Evolutionary conservation across 2,888 invertebrate species (phyloP), one percentile per base, ranked within the genome.

Genomic region (Isoperla grammatica): DNA sequence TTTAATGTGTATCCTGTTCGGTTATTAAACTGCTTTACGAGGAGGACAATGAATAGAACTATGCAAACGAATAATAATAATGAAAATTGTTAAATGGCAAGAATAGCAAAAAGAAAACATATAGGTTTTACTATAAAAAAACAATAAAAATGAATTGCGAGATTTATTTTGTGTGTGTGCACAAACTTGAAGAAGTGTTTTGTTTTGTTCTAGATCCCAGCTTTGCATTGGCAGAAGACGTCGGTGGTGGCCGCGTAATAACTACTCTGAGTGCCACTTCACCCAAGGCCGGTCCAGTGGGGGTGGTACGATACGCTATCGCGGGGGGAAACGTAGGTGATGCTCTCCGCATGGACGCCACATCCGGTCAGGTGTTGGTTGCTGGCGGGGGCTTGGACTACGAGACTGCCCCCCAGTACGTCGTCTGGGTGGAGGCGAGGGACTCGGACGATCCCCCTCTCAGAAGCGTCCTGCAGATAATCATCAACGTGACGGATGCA

Each of bases 311-410:
- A 62, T 96, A 89, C 71, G 85, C 86, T 23, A 89, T 96, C 63
- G 95, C 93, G 9, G 96, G 95, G n/a, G 96, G 96, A 3, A 96
- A 95, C 72, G 82, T 91, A 2, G 92, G 90, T 0, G 88, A 91
- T 69, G 89, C 92, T n/a, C 79, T 94, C 43, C 81, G 82, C 70
- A 86, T 95, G 62, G 90, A 94, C 73, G 75, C 83, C 23, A 82
- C 82, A 57, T 87, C 84, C 35, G 95, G 95, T 1, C 88, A 90
- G 73, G 83, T 95, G 12, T 81, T 86, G 59, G 85, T 95, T 1
- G 86, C 89, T 1, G 83, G 83, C 17, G 85, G 82, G 69, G 90
- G 92, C 0, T 77, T 95, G 56, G 94, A 95, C 74, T 93, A 86
- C 71, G 95, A 95, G 76, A 83, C 86, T 0, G 82, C 88, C 63